Evolutionary conservation across 2,888 invertebrate species (phyloP).

Genomic region (Helicoverpa assulta): DNA sequence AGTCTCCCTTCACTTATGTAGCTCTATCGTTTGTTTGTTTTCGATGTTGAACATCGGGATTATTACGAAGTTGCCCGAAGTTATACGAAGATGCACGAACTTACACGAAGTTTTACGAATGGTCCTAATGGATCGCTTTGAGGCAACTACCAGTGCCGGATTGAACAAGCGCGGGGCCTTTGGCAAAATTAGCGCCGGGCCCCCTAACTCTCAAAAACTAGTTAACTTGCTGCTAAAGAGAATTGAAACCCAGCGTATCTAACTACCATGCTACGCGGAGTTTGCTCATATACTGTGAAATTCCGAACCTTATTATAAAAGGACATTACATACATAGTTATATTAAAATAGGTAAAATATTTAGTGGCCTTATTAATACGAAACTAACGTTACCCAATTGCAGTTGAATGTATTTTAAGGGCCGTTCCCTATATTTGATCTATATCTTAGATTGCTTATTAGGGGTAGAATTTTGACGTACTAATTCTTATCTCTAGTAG

Average conservation of each 20-base stretch:
- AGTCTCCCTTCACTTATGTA: conserved; percentile 9
- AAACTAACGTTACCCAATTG: neutral
- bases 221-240: too few relatives aligned
- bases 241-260: too few relatives aligned
- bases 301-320: neutral
- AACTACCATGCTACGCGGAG: neutral
- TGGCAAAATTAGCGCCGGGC: too few relatives aligned
- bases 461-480: too few relatives aligned
- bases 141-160: too few relatives aligned
- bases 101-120: neutral
- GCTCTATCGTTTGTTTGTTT: conserved; percentile 18
- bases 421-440: too few relatives aligned
- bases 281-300: neutral
- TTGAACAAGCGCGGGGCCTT: too few relatives aligned
- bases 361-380: conserved; percentile 1
- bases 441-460: too few relatives aligned
- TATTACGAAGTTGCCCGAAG: conserved; percentile 42
- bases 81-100: neutral
- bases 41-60: conserved; percentile 54
- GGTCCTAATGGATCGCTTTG: too few relatives aligned
- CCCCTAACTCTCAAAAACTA: too few relatives aligned
- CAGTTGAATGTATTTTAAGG: too few relatives aligned
- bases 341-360: neutral
- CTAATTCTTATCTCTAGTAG: too few relatives aligned
- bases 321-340: neutral